phyloP scores from a whole-genome alignment of 2,113 vertebrate genomes.

The Numida meleagris region DNA sequence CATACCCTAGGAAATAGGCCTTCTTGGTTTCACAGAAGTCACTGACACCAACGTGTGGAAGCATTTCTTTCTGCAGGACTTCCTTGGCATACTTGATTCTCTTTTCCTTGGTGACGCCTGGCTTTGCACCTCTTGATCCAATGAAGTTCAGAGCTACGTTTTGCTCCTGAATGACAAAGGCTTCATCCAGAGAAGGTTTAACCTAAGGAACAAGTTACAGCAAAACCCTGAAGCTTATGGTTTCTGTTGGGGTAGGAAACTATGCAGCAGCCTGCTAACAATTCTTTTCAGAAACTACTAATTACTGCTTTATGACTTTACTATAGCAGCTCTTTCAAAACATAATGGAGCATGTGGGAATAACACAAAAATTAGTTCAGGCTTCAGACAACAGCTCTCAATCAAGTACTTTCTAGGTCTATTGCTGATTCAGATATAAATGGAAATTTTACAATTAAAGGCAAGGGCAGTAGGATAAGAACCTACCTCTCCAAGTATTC shows the following conservation, averaged over 20 bases:
- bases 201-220: slow-evolving; percentile 76
- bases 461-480: background rate
- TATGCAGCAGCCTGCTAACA: rapidly evolving
- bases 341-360: background rate
- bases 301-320: background rate
- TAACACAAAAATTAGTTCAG: background rate
- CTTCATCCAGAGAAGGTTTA: slow-evolving; percentile 97
- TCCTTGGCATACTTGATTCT: slow-evolving; percentile 98
- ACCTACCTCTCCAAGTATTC: background rate
- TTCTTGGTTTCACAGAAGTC: slow-evolving; percentile 99
- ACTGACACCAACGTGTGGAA: slow-evolving; percentile 96
- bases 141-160: slow-evolving; percentile 98
- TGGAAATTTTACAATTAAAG: background rate
- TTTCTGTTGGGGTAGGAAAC: background rate
- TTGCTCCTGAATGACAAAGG: slow-evolving; percentile 98
- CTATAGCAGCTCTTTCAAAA: background rate
- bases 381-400: background rate
- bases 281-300: background rate
- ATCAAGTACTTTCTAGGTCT: background rate
- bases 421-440: background rate
- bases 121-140: slow-evolving; percentile 97
- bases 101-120: slow-evolving; percentile 96
- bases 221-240: background rate
- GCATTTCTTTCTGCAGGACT: slow-evolving; percentile 98
- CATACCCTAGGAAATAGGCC: slow-evolving; percentile 96